Base-by-base conservation (phyloP, 53 echinoderm and acorn worm species). In the Actinopyga echinites region DNA sequence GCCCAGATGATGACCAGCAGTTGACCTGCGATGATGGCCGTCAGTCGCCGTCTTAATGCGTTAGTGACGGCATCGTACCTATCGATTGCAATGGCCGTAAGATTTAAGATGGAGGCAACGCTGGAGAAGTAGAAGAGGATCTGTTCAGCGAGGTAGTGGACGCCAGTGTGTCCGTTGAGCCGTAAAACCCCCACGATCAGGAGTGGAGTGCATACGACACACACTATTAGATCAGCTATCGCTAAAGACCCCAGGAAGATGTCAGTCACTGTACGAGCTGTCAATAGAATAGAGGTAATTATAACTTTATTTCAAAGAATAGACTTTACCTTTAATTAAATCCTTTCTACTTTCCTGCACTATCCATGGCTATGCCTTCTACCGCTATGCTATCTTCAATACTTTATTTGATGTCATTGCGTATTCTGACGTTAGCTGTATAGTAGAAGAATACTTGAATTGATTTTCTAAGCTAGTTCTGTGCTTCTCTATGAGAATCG, bases 101-200 rank as follows among this genome's bases (percentile, higher is more conserved):
- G 88, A 83, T 93, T 95, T 42, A 95, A 74, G 52, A 95, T 93
- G 79, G 95, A 95, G 20, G 95, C 93, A 0, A 93, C 91, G 2
- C 93, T 91, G 4, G 95, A 91, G 57, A 93, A 95, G 68, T 95
- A 95, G 82, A 95, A 95, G 49, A 95, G 82, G 43, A 91, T 85
- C 57, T 95, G 95, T 30, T 95, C 95, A n/a, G 89, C 83, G 36
- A 83, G 64, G 69, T 93, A 95, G 15, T 93, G 90, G 30, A 91
- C 86, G 2, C 95, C 95, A 8, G 95, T 95, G 64, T 95, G 95
- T 12, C 93, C 93, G n/a, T 87, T 82, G 28, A 89, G 85, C 3
- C 87, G 82, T 7, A 89, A 65, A 71, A 91, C 89, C 4, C 95
- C 95, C 9, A 95, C 83, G 26, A 95, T 84, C 61, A 95, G 91